A percentile compares a stretch with the other conserved stretches of the same genome.
phyloP scores from a whole-genome alignment of 2,888 invertebrate species.

The Ormia ochracea region DNA sequence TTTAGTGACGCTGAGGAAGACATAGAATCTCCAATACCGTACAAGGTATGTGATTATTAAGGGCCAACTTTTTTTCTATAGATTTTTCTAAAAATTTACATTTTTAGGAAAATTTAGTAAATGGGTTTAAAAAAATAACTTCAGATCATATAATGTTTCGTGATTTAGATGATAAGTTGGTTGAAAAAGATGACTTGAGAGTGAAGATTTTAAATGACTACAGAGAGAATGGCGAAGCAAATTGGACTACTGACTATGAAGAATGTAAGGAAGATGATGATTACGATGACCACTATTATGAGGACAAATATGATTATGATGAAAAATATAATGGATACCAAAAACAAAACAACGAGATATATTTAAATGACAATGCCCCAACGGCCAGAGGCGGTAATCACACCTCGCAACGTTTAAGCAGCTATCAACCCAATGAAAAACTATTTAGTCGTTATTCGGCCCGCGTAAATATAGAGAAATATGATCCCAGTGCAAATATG shows the following conservation, averaged over 20 bases:
- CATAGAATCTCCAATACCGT: conserved; percentile 60
- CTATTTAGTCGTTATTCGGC: conserved; percentile 86
- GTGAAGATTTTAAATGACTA: conserved; percentile 38
- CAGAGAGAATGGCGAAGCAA: conserved; percentile 47
- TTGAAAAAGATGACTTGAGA: conserved; percentile 61
- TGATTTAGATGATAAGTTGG: conserved; percentile 62
- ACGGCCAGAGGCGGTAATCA: not conserved
- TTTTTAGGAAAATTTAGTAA: conserved; percentile 67
- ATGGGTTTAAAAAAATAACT: conserved; percentile 69
- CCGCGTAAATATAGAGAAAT: conserved; percentile 90
- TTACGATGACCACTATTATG: conserved; percentile 67
- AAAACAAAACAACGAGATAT: conserved; percentile 66
- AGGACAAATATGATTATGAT: conserved; percentile 71
- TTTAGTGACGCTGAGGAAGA: conserved; percentile 76
- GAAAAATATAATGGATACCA: conserved; percentile 73
- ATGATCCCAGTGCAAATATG: conserved; percentile 80
- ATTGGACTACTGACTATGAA: conserved; percentile 62
- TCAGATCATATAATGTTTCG: conserved; percentile 70
- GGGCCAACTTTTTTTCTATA: not conserved
- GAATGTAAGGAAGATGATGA: conserved; percentile 67
- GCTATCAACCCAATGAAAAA: conserved; percentile 89
- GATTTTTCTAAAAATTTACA: not conserved
- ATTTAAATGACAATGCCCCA: conserved; percentile 23
- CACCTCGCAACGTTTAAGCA: conserved; percentile 80
- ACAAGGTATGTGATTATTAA: conserved; percentile 41